Conservation (phyloP, 1,140 invertebrate genomes). For the Magallana ariakensis region DNA sequence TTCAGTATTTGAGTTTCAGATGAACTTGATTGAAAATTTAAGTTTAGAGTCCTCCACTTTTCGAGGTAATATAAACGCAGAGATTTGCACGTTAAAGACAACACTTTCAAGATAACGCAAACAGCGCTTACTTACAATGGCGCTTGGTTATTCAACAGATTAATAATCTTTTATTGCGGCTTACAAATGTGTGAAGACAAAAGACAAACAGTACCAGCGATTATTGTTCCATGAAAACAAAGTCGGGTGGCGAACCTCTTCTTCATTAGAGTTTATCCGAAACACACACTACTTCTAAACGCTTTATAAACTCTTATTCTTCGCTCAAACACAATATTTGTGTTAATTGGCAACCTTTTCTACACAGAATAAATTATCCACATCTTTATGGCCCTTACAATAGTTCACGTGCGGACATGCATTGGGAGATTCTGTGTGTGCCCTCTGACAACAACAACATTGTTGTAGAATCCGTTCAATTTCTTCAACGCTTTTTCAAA, state of each 20-base stretch:
- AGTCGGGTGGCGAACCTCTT: constrained; percentile 11
- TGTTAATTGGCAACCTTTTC: constrained; percentile 32
- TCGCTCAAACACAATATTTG: neutral
- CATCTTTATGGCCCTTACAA: neutral
- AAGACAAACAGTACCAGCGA: constrained; percentile 28
- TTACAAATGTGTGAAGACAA: constrained; percentile 25
- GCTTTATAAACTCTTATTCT: constrained; percentile 27
- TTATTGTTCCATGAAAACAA: constrained; percentile 25
- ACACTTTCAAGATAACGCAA: constrained; percentile 17
- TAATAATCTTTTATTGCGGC: constrained; percentile 17
- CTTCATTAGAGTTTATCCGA: constrained; percentile 13
- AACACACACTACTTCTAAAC: constrained; percentile 1
- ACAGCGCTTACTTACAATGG: constrained; percentile 18
- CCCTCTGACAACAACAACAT: too few species aligned
- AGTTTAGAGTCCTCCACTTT: constrained; percentile 12
- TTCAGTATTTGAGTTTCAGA: constrained; percentile 25
- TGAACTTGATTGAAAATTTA: constrained; percentile 21
- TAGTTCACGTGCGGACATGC: constrained; percentile 22
- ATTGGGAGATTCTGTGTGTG: too few species aligned
- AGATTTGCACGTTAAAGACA: constrained; percentile 30
- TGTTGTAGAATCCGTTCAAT: too few species aligned
- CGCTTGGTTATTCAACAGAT: constrained; percentile 16
- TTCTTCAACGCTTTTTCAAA: too few species aligned
- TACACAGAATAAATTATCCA: constrained; percentile 15
- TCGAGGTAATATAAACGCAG: neutral